Percentiles rank a stretch among this genome's conserved stretches.
Conservation (phyloP, 2,113 vertebrate genomes). For the Coracopsis vasa region DNA sequence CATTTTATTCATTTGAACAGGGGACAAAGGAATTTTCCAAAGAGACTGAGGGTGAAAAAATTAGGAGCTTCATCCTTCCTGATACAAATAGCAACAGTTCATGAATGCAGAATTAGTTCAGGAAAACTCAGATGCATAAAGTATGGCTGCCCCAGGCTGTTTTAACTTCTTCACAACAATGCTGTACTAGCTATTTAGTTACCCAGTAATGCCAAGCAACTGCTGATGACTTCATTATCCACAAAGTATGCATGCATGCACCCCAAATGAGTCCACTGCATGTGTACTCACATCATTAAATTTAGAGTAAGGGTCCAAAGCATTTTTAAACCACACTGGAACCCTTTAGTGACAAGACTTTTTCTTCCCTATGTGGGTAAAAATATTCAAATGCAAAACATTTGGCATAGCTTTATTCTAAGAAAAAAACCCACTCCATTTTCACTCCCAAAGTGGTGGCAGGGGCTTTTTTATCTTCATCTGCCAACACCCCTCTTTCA, state of each 20-base stretch:
- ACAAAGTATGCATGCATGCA: conserved; percentile 43
- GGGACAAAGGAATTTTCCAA: not conserved
- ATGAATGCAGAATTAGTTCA: conserved; percentile 53
- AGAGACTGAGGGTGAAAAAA: not conserved
- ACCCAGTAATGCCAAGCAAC: conserved; percentile 51
- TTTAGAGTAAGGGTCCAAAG: conserved; percentile 19
- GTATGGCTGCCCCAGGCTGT: conserved; percentile 39
- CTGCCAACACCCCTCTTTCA: not conserved
- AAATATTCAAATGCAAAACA: not conserved
- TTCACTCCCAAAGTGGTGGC: not conserved
- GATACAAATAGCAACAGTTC: conserved; percentile 17
- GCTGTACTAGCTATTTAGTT: conserved; percentile 36
- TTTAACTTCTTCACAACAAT: conserved; percentile 39
- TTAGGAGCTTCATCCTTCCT: not conserved
- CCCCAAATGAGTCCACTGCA: conserved; percentile 6
- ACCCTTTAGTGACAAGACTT: not conserved
- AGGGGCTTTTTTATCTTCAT: not conserved
- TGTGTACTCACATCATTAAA: conserved; percentile 37
- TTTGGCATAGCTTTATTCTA: not conserved
- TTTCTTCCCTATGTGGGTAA: not conserved
- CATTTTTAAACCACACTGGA: not conserved
- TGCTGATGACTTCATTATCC: conserved; percentile 51
- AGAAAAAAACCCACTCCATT: not conserved
- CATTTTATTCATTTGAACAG: not conserved
- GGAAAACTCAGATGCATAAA: conserved; percentile 57